Evolutionary conservation across 64 coral and sea anemone species (phyloP).

Genomic region (Catalaphyllia jardinei): DNA sequence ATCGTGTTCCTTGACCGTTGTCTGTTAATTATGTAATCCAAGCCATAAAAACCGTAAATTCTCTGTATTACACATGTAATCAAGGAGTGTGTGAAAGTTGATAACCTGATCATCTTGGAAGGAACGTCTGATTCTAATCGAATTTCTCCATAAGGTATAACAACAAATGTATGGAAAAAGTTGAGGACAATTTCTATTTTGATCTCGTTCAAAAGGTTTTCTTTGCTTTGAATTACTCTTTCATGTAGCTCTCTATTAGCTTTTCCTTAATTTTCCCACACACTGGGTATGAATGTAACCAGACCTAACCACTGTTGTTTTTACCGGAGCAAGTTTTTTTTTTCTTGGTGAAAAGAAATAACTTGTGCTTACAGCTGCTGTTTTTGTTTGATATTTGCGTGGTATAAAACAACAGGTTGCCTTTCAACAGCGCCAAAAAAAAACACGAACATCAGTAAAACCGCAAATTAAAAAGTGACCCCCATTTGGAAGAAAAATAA

Average conservation of each 20-base stretch:
- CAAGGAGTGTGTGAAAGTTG: not conserved
- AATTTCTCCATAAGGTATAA: not conserved
- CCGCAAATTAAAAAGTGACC: too few species aligned
- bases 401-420: not conserved
- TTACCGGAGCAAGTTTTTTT: not conserved
- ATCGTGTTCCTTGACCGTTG: too few species aligned
- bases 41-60: not conserved
- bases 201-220: not conserved
- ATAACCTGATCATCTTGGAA: not conserved
- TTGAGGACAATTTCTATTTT: not conserved
- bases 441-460: too few species aligned
- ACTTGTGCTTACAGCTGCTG: not conserved
- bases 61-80: not conserved
- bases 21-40: not conserved
- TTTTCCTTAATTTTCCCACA: not conserved
- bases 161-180: not conserved
- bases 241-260: not conserved
- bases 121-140: not conserved
- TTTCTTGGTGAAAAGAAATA: not conserved
- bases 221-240: not conserved
- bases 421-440: too few species aligned
- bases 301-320: constrained; percentile 4
- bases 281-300: not conserved
- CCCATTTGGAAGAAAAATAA: too few species aligned
- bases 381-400: not conserved